Base-by-base conservation (phyloP, 2,797 vertebrate genomes). In the Labeo calbasu region DNA sequence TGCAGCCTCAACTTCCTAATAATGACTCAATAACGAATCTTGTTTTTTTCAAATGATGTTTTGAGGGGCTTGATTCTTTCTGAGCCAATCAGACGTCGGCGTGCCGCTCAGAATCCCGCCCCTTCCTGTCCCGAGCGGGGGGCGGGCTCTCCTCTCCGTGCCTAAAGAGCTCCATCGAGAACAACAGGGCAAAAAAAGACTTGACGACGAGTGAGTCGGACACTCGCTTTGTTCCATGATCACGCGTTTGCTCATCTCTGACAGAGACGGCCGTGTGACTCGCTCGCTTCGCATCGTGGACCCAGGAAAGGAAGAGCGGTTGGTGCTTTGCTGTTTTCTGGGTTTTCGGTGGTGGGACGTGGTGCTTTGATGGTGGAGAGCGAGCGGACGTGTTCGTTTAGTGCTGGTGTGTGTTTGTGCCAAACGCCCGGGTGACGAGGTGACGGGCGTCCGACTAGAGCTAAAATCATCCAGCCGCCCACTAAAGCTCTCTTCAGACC, bases 161-260 rank as follows among this genome's bases (percentile, higher is more conserved):
- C 88, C 88, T 89, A 86, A 81, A 86, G 88, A 89, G 86, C 82
- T 87, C 82, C 79, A 81, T 73, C 81, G 59, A 85, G 79, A 87
- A 84, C 79, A 80, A 21, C 50, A 8, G 79, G 82, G 75, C 36
- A 51, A 69, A 40, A 7, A 28, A 68, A 68, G 78, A 81, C 83
- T 69, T 32, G 46, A 25, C 7, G 43, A 50, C 7, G 43, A 50
- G 69, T 19, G 71, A 73, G 71, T 32, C 48, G 25, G 25, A 53
- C 25, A 73, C 86, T 84, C 53, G n/a, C 4, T 82, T 59, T 72
- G 71, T 77, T 71, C 40, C 66, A 81, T 19, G 57, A 61, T 61
- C 57, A 61, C n/a, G 4, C 2, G 12, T 61, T 25, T 61, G 70
- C 70, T 73, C 40, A 46, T 23, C 43, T 48, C 12, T 14, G 68